phyloP scores from a whole-genome alignment of 1,140 invertebrate species.

The Zaprionus ghesquierei region DNA sequence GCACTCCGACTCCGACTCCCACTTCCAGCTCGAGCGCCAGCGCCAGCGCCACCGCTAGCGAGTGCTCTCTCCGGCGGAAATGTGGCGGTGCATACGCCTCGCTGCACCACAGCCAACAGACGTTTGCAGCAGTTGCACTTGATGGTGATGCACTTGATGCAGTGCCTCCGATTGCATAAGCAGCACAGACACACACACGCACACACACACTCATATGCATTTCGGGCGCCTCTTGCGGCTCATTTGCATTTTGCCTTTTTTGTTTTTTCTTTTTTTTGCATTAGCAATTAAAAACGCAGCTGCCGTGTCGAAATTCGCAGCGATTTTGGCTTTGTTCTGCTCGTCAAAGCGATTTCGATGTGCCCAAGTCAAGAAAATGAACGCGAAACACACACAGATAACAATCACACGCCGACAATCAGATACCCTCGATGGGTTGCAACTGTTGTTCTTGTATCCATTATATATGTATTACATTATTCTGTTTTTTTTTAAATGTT shows the following conservation, averaged over 20 bases:
- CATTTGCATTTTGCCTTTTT: slow-evolving; percentile 58
- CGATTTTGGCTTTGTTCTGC: slow-evolving; percentile 59
- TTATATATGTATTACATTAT: too few species aligned
- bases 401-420: neutral
- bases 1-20: slow-evolving; percentile 32
- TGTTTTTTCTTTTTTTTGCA: slow-evolving; percentile 40
- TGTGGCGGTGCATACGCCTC: slow-evolving; percentile 52
- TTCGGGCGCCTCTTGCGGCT: slow-evolving; percentile 39
- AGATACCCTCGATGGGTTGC: slow-evolving; percentile 1
- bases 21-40: slow-evolving; percentile 8
- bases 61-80: slow-evolving; percentile 49
- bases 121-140: slow-evolving; percentile 48
- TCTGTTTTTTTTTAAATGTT: too few species aligned
- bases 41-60: neutral
- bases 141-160: slow-evolving; percentile 15
- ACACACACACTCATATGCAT: slow-evolving; percentile 22
- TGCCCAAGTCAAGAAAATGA: slow-evolving; percentile 24
- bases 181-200: neutral
- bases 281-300: slow-evolving; percentile 72
- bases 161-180: slow-evolving; percentile 57
- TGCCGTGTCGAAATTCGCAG: slow-evolving; percentile 56
- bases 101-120: slow-evolving; percentile 44
- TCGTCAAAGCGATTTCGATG: slow-evolving; percentile 26
- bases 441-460: too few species aligned
- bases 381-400: slow-evolving; percentile 17